Conservation (phyloP, 1,140 invertebrate species). For the Polypedilum vanderplanki region DNA sequence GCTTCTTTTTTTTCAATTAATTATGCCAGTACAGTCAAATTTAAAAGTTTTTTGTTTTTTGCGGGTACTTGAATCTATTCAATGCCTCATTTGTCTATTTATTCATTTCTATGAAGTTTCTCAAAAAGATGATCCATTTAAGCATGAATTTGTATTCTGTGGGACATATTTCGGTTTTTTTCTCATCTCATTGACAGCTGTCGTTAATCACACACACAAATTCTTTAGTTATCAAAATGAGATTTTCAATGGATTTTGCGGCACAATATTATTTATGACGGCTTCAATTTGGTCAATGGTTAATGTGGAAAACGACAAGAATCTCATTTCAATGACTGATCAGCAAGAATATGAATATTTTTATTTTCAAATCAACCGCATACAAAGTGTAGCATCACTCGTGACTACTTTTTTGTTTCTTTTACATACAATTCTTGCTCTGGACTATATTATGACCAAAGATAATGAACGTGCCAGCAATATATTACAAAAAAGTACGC, state of each 20-base stretch:
- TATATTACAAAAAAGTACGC: background rate
- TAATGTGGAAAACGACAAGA: background rate
- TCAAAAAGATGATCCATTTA: no score
- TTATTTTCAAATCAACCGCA: background rate
- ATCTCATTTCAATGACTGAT: background rate
- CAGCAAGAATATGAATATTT: background rate
- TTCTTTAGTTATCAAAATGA: background rate
- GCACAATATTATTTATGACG: background rate
- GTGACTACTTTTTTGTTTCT: background rate
- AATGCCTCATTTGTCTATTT: no score
- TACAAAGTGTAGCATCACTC: background rate
- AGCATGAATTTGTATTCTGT: background rate
- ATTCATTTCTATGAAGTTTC: no score
- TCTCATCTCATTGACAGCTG: background rate
- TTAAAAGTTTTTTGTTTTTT: no score
- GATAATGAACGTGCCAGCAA: background rate
- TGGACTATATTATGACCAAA: background rate
- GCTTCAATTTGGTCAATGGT: background rate
- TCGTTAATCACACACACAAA: background rate
- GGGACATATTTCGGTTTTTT: background rate
- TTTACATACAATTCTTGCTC: background rate
- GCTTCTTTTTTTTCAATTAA: no score
- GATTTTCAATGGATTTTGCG: background rate
- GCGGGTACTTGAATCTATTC: no score
- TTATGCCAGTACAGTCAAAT: no score